These are phyloP conservation scores for Heliconius sara DNA, from an alignment of 2,888 invertebrate genomes.

Conservation along the genomic window DNA sequence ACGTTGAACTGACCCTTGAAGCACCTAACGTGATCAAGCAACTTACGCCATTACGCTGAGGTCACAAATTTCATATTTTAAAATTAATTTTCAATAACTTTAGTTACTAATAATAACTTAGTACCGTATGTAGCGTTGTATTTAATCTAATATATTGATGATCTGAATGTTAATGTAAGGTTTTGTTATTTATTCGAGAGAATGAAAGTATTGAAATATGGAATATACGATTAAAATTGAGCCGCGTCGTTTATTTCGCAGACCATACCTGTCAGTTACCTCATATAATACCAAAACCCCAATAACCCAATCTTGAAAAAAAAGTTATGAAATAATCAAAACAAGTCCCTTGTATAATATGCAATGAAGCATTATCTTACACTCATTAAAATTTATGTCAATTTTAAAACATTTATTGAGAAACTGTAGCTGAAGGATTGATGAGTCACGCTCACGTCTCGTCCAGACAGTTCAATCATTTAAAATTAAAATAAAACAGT, in stretches of 20 bases:
- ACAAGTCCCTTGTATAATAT: not conserved
- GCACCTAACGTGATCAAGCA: slow-evolving; percentile 51
- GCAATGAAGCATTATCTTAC: slow-evolving; percentile 21
- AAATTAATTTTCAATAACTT: slow-evolving; percentile 36
- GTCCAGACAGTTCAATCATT: slow-evolving; percentile 11
- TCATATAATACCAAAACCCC: slow-evolving; percentile 29
- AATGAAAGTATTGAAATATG: slow-evolving; percentile 51
- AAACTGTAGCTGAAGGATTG: not conserved
- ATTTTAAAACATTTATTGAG: slow-evolving; percentile 2
- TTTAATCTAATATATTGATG: slow-evolving; percentile 50
- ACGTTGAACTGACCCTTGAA: slow-evolving; percentile 48
- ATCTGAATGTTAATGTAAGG: slow-evolving; percentile 61
- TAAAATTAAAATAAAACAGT: slow-evolving; percentile 1
- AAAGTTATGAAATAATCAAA: not conserved
- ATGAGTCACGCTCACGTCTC: slow-evolving; percentile 1
- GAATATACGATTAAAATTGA: slow-evolving; percentile 44
- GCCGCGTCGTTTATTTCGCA: slow-evolving; percentile 46
- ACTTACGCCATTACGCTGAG: slow-evolving; percentile 48
- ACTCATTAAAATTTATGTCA: slow-evolving; percentile 26
- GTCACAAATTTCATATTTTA: slow-evolving; percentile 25
- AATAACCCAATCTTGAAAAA: slow-evolving; percentile 11
- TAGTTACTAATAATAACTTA: slow-evolving; percentile 21
- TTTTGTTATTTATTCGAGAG: slow-evolving; percentile 60
- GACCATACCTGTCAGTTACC: slow-evolving; percentile 46
- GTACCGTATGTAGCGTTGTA: slow-evolving; percentile 45